Evolutionary conservation across 2,797 vertebrate genomes (phyloP).

Genomic region (Holocentrus rufus): DNA sequence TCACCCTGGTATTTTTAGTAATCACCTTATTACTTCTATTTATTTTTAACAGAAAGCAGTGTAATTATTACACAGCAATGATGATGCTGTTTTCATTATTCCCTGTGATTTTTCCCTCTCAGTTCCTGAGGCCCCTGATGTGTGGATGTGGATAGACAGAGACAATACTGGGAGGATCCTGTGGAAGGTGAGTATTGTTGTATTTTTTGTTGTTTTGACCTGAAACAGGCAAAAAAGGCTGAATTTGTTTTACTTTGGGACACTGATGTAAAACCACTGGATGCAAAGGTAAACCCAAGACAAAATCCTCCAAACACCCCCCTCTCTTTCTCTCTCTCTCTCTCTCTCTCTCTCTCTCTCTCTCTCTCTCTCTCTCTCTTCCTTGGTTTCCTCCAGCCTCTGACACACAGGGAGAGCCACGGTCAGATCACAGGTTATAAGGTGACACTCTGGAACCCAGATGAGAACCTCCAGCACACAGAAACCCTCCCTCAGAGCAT

Average conservation of each 20-base stretch:
- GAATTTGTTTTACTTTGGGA: not conserved
- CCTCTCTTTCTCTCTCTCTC: no score
- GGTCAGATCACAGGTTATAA: constrained; percentile 74
- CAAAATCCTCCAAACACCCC: not conserved
- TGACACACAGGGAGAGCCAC: constrained; percentile 71
- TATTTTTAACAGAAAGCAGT: no score
- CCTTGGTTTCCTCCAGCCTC: constrained; percentile 60
- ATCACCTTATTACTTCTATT: no score
- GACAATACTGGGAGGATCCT: constrained; percentile 67
- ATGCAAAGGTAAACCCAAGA: no score
- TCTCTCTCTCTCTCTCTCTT: not conserved
- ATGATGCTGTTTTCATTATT: no score
- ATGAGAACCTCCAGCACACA: constrained; percentile 52
- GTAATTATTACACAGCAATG: no score
- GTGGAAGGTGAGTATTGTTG: constrained; percentile 78
- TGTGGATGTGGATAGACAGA: constrained; percentile 78
- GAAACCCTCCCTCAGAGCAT: constrained; percentile 29
- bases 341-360: not conserved
- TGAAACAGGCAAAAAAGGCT: not conserved
- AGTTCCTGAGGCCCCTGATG: constrained; percentile 80
- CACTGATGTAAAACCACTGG: not conserved
- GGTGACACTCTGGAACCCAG: constrained; percentile 71
- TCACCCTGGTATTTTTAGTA: no score
- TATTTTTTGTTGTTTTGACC: not conserved
- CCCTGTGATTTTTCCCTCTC: not conserved